Conservation (phyloP, 2,888 invertebrate species). For the Xylota sylvarum region DNA sequence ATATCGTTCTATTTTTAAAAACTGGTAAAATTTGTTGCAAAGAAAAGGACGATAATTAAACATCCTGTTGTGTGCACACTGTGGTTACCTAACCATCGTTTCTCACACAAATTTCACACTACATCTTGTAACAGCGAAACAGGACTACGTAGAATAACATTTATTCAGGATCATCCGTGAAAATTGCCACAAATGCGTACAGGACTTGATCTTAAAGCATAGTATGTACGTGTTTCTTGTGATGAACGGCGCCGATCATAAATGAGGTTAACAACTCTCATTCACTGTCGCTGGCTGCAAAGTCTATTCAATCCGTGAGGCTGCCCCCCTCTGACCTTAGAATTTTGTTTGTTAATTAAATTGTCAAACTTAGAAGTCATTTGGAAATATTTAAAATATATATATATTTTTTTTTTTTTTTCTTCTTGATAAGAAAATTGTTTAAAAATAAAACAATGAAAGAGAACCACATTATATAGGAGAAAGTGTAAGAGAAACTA, state of each 20-base stretch:
- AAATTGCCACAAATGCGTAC: slow-evolving; percentile 33
- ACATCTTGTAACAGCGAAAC: not conserved
- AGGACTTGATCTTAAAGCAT: not conserved
- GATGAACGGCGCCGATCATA: slow-evolving; percentile 21
- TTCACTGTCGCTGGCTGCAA: not conserved
- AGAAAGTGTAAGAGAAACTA: slow-evolving; percentile 25
- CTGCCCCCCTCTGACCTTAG: slow-evolving; percentile 21
- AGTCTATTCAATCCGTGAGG: slow-evolving; percentile 16
- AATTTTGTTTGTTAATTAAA: slow-evolving; percentile 36
- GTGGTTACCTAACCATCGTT: slow-evolving; percentile 55
- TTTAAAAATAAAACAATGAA: slow-evolving; percentile 58
- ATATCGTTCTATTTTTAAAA: slow-evolving; percentile 35
- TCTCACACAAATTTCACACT: slow-evolving; percentile 51
- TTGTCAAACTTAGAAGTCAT: slow-evolving; percentile 61
- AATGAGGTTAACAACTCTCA: no score
- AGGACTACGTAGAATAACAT: slow-evolving; percentile 44
- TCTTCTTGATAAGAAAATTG: slow-evolving; percentile 51
- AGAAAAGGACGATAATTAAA: slow-evolving; percentile 53
- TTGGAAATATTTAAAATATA: slow-evolving; percentile 64
- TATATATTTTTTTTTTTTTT: no score
- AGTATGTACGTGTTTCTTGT: slow-evolving; percentile 7
- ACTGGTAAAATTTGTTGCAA: slow-evolving; percentile 2
- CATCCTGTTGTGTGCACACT: slow-evolving; percentile 47
- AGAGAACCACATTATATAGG: not conserved
- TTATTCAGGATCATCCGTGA: slow-evolving; percentile 57